Base-by-base conservation (phyloP, 2,888 invertebrate genomes). In the Oligia strigilis region DNA sequence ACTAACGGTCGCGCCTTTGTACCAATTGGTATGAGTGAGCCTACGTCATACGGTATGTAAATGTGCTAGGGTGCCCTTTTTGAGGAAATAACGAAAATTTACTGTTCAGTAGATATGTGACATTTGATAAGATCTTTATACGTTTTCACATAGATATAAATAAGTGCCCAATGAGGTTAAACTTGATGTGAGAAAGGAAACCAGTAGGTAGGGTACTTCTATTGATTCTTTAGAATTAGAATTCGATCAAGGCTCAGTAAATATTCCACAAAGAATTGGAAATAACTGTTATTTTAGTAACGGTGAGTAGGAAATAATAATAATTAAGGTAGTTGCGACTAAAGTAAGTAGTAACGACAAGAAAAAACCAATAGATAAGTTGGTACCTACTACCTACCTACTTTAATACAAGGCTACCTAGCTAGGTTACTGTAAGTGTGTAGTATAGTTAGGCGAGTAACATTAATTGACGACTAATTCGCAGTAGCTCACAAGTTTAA, bases 1-100 rank as follows among this genome's bases (percentile, higher is more conserved):
- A 91, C 89, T 95, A 96, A 97, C 97, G 96, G 96, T 94, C 94
- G 89, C 88, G 84, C 89, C 88, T 92, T 94, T 93, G 92, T 90
- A 90, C 87, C 89, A 84, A 83, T 85, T 87, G 78, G 36, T 82
- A 78, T 72, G 81, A 79, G 60, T 40, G 77, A 80, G 76, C 78
- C 82, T 86, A 76, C 75, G 83, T 87, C 80, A 77, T 79, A 81
- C 82, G 75, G 81, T 87, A 89, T 88, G 88, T 85, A 86, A 90
- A 90, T 89, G 83, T 80, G 75, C 69, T 49, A 69, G 83, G 88
- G 88, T 62, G 78, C 77, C 73, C 72, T 82, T 88, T 82, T 60
- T 77, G 55, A 69, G 72, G 75, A 86, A 81, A 81, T 79, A 86
- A 83, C 86, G 78, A 83, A 83, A 80, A 79, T 83, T 89, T 83